Percentiles rank a stretch among this genome's conserved stretches.
phyloP scores from a whole-genome alignment of 1,140 invertebrate genomes.

The Venustaconcha ellipsiformis region DNA sequence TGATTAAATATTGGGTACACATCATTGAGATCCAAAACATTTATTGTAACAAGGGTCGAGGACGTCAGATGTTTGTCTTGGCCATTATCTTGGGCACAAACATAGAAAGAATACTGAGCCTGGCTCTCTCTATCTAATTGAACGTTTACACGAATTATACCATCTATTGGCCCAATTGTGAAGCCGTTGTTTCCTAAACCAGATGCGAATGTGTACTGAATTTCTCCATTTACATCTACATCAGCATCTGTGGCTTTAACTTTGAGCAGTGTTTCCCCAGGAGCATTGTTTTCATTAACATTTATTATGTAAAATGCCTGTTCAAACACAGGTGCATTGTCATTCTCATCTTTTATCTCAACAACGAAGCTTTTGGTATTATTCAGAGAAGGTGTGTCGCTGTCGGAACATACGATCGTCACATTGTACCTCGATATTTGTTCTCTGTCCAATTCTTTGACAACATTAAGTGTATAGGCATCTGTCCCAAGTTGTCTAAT shows the following conservation, averaged over 20 bases:
- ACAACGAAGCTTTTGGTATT: constrained; percentile 53
- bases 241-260: constrained; percentile 58
- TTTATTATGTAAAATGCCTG: constrained; percentile 30
- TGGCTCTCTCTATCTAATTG: constrained; percentile 47
- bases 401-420: constrained; percentile 50
- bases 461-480: constrained; percentile 6
- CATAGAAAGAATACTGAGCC: constrained; percentile 24
- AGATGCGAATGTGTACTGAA: constrained; percentile 36
- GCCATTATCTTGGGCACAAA: constrained; percentile 38
- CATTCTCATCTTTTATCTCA: constrained; percentile 56
- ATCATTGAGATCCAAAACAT: constrained; percentile 86
- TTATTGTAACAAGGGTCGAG: constrained; percentile 66
- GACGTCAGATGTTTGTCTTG: constrained; percentile 78
- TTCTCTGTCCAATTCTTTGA: constrained; percentile 38
- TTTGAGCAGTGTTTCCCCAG: constrained; percentile 38
- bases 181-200: constrained; percentile 31
- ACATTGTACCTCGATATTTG: constrained; percentile 17
- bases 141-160: constrained; percentile 37
- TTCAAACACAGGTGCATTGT: constrained; percentile 53
- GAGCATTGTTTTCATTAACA: constrained; percentile 50
- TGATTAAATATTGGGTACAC: constrained; percentile 81
- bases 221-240: constrained; percentile 43
- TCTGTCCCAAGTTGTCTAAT: constrained; percentile 3
- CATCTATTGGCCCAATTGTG: constrained; percentile 40
- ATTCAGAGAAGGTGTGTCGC: constrained; percentile 43